These are phyloP conservation scores for Scolopax rusticola DNA, from an alignment of 2,797 vertebrate species.

Conservation along the genomic window DNA sequence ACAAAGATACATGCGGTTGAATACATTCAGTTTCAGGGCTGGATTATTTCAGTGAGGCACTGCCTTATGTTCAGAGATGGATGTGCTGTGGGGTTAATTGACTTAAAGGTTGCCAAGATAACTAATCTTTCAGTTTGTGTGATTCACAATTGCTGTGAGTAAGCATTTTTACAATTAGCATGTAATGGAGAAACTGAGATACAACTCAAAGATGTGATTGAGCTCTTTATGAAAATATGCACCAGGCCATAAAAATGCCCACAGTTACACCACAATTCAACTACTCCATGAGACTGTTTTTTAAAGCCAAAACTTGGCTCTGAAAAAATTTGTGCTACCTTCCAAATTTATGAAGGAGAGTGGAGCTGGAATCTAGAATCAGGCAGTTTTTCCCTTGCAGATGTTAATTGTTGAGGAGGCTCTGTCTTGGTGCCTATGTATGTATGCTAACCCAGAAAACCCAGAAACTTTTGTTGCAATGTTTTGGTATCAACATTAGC, in stretches of 20 bases:
- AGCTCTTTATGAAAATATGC: neutral
- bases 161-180: neutral
- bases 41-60: neutral
- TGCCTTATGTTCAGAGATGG: neutral
- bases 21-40: neutral
- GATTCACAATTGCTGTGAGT: neutral
- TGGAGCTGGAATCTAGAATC: neutral
- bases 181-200: neutral
- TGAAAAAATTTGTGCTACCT: neutral
- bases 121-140: neutral
- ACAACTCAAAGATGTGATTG: neutral
- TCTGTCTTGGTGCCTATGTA: neutral
- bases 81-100: neutral
- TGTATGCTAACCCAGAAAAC: neutral
- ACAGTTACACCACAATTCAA: neutral
- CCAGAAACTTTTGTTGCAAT: neutral
- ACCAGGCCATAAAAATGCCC: neutral
- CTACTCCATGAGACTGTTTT: neutral
- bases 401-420: neutral
- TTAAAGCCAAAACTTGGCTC: neutral
- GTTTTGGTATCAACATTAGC: neutral
- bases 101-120: neutral
- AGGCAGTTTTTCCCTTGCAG: neutral
- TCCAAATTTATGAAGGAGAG: neutral
- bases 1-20: constrained; percentile 46